Conservation (phyloP, 2,888 invertebrate species). For the Mimumesa dahlbomi region DNA sequence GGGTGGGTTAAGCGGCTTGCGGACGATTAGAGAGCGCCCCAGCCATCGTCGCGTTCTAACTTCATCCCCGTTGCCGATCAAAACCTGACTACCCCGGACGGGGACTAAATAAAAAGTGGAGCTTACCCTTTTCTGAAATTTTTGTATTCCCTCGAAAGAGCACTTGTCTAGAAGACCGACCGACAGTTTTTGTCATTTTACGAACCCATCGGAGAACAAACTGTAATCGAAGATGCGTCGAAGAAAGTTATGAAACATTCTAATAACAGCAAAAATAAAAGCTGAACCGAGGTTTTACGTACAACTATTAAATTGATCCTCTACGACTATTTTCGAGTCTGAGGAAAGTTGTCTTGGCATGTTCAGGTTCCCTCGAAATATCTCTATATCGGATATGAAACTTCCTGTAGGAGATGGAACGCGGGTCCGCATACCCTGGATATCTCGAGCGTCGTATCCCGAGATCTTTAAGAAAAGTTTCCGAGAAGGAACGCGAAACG, state of each 20-base stretch:
- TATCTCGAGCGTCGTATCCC: conserved; percentile 19
- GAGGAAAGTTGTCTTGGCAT: too few species aligned
- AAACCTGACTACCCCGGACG: conserved; percentile 56
- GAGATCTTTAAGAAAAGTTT: conserved; percentile 37
- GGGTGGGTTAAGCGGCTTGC: conserved; percentile 72
- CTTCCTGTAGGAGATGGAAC: conserved; percentile 57
- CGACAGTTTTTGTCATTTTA: too few species aligned
- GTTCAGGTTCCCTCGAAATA: conserved; percentile 29
- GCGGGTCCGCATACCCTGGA: conserved; percentile 7
- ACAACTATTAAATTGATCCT: too few species aligned
- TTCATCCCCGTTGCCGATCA: conserved; percentile 65
- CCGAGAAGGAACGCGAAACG: conserved; percentile 20
- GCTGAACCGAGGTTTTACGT: too few species aligned
- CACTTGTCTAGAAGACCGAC: too few species aligned
- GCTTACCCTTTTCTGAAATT: conserved; percentile 4
- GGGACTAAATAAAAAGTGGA: conserved; percentile 57
- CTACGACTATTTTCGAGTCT: too few species aligned
- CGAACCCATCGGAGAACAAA: too few species aligned
- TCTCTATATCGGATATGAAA: conserved; percentile 61
- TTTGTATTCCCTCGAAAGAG: too few species aligned
- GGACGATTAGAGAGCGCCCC: conserved; percentile 71
- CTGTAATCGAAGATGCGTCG: too few species aligned
- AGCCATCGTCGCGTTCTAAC: conserved; percentile 57
- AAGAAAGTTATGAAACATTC: too few species aligned
- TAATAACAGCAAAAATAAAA: too few species aligned